Percentiles rank a stretch among this genome's conserved stretches.
phyloP scores from a whole-genome alignment of 1,140 invertebrate species.

The Trichoplusia ni region DNA sequence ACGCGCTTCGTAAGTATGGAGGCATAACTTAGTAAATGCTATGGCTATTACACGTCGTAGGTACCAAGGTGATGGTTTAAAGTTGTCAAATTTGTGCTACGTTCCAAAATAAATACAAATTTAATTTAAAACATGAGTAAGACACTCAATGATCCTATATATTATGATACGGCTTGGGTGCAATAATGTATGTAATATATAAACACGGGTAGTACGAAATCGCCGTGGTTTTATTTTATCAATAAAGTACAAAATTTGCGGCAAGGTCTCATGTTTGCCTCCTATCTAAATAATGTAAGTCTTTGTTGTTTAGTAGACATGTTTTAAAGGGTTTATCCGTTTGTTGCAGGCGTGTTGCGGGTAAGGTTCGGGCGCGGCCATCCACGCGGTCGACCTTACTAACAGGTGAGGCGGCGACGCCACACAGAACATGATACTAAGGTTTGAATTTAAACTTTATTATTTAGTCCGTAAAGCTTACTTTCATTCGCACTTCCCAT shows the following conservation, averaged over 20 bases:
- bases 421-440: slow-evolving; percentile 79
- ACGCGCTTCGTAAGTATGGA: no score
- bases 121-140: no score
- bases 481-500: background rate
- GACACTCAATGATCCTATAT: background rate
- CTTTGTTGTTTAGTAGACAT: background rate
- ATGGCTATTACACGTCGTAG: no score
- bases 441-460: slow-evolving; percentile 77
- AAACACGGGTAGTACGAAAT: no score
- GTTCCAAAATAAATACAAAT: no score
- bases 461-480: slow-evolving; percentile 30
- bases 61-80: no score
- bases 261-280: no score
- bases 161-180: no score
- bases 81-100: no score
- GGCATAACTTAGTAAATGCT: no score
- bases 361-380: slow-evolving; percentile 70
- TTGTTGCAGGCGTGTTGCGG: slow-evolving; percentile 62
- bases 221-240: background rate
- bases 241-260: background rate
- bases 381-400: slow-evolving; percentile 75
- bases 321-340: slow-evolving; percentile 19
- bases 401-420: slow-evolving; percentile 78
- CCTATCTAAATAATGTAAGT: background rate
- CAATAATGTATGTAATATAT: no score